Percentiles rank a stretch among this genome's conserved stretches.
Evolutionary conservation across 2,888 invertebrate genomes (phyloP).

Genomic region (Eubasilissa splendida): DNA sequence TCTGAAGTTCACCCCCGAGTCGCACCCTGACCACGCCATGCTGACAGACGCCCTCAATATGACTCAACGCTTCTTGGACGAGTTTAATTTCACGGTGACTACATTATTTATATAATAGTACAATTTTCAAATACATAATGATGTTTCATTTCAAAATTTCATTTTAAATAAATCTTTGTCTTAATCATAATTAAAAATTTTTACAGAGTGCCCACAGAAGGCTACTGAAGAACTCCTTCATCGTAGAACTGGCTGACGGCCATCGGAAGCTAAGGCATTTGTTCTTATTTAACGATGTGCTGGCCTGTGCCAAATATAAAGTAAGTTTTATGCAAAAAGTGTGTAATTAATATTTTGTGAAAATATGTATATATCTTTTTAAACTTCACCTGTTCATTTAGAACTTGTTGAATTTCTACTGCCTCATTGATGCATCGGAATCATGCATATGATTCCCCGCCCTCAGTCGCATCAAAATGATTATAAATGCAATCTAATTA

Average conservation of each 20-base stretch:
- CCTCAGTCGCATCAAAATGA: too few species aligned
- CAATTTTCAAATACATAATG: not conserved
- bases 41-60: constrained; percentile 86
- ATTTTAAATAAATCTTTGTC: not conserved
- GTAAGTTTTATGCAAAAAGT: constrained; percentile 62
- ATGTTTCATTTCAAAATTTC: not conserved
- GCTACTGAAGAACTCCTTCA: constrained; percentile 94
- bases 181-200: not conserved
- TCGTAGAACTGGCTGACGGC: constrained; percentile 91
- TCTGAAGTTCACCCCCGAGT: constrained; percentile 83
- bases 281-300: constrained; percentile 94
- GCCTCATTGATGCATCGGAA: too few species aligned
- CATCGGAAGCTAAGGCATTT: constrained; percentile 92
- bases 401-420: too few species aligned
- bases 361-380: too few species aligned
- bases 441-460: too few species aligned
- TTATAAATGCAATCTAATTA: too few species aligned
- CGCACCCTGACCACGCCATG: constrained; percentile 85
- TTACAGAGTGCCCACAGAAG: constrained; percentile 83
- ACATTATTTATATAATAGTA: not conserved
- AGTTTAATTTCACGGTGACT: constrained; percentile 82
- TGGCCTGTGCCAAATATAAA: constrained; percentile 96
- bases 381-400: too few species aligned
- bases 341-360: too few species aligned
- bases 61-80: constrained; percentile 92